phyloP scores from a whole-genome alignment of 2,113 vertebrate species.

The Rhynchomys soricoides region DNA sequence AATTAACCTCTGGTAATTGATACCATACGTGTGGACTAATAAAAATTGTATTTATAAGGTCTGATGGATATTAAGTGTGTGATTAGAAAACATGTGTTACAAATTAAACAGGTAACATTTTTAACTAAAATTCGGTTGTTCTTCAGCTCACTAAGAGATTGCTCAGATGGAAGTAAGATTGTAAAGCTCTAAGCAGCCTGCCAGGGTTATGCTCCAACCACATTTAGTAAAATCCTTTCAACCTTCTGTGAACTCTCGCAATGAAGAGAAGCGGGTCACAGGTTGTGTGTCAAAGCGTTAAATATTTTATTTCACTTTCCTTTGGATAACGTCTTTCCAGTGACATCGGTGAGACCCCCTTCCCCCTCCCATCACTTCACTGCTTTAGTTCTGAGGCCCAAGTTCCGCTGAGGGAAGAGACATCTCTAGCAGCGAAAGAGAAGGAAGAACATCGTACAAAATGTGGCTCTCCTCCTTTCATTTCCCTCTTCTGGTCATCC shows the following conservation, averaged over 20 bases:
- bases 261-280: slow-evolving; percentile 62
- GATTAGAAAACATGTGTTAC: neutral
- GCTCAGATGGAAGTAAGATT: neutral
- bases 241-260: slow-evolving; percentile 42
- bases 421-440: neutral
- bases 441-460: neutral
- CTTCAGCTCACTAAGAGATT: slow-evolving; percentile 30
- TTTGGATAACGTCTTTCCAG: slow-evolving; percentile 53
- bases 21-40: neutral
- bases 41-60: neutral
- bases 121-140: neutral
- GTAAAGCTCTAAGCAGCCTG: neutral
- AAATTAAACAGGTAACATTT: slow-evolving; percentile 42
- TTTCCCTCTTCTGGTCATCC: neutral
- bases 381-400: neutral
- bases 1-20: neutral
- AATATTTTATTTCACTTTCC: slow-evolving; percentile 71
- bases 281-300: slow-evolving; percentile 50
- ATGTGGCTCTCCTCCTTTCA: neutral
- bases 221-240: slow-evolving; percentile 68
- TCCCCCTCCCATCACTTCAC: slow-evolving; percentile 21
- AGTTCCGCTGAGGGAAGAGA: neutral
- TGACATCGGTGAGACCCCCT: slow-evolving; percentile 5
- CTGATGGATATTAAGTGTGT: neutral
- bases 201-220: neutral